Evolutionary conservation across 2,888 invertebrate species (phyloP).

Genomic region (Seladonia tumulorum): DNA sequence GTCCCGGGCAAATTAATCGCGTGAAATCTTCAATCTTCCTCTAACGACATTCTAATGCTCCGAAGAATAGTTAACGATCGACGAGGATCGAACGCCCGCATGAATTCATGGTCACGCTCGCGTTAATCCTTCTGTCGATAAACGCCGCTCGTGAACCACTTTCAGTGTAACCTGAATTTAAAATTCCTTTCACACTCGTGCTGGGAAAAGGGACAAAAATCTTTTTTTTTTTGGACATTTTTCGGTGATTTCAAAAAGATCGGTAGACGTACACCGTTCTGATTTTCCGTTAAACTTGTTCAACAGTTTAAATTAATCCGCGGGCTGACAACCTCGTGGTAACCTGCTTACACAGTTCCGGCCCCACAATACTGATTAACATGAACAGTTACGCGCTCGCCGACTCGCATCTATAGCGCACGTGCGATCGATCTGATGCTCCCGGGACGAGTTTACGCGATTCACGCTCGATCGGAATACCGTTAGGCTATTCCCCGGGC

Average conservation of each 20-base stretch:
- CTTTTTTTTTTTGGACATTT: not conserved
- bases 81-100: not conserved
- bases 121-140: not conserved
- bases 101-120: not conserved
- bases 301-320: too few species aligned
- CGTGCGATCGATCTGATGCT: conserved; percentile 29
- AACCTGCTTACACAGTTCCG: conserved; percentile 74
- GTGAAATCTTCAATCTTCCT: not conserved
- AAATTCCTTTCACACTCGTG: not conserved
- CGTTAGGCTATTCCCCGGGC: conserved; percentile 49
- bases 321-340: conserved; percentile 70
- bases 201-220: not conserved
- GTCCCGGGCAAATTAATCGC: not conserved
- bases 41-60: conserved; percentile 17
- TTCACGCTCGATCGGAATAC: conserved; percentile 29
- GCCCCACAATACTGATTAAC: conserved; percentile 73
- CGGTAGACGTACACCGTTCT: too few species aligned
- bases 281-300: too few species aligned
- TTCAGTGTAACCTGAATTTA: not conserved
- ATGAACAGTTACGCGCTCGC: conserved; percentile 73
- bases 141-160: not conserved
- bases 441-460: conserved; percentile 9
- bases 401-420: conserved; percentile 34
- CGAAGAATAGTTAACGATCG: not conserved
- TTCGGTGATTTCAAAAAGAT: too few species aligned